phyloP scores from a whole-genome alignment of 2,797 vertebrate genomes.

The Phoeniculus purpureus region DNA sequence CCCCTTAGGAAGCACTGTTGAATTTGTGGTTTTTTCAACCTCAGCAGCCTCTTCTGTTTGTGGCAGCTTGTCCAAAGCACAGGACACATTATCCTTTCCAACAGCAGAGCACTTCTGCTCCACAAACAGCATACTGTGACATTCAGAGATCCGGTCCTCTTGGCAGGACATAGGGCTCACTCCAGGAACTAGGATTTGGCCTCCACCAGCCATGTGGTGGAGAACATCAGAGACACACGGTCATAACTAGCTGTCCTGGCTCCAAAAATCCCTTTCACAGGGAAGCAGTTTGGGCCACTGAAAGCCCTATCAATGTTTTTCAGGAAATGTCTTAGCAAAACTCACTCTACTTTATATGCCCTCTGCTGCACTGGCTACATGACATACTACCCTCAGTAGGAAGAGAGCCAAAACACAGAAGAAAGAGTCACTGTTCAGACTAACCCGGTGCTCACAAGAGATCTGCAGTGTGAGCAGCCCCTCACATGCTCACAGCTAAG shows the following conservation, averaged over 20 bases:
- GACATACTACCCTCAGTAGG: neutral
- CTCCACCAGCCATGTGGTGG: accelerated
- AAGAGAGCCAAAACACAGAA: neutral
- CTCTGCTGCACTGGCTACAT: neutral
- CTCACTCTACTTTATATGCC: neutral
- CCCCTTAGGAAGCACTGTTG: neutral
- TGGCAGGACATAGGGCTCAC: neutral
- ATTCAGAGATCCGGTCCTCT: neutral
- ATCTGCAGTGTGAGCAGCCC: neutral
- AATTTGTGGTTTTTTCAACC: neutral
- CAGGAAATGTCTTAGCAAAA: neutral
- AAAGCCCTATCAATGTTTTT: neutral
- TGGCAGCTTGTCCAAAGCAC: neutral
- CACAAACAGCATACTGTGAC: neutral
- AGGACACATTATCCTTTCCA: neutral
- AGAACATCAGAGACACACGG: accelerated
- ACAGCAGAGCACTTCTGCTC: neutral
- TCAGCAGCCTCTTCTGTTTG: neutral
- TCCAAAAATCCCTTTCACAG: neutral
- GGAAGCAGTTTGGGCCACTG: neutral
- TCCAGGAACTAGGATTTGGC: neutral
- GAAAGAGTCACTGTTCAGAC: neutral
- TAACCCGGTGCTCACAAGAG: neutral
- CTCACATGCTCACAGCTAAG: neutral
- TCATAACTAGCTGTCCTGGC: neutral